Conservation (phyloP, 2,113 vertebrate species). For the Gracilinanus agilis region DNA sequence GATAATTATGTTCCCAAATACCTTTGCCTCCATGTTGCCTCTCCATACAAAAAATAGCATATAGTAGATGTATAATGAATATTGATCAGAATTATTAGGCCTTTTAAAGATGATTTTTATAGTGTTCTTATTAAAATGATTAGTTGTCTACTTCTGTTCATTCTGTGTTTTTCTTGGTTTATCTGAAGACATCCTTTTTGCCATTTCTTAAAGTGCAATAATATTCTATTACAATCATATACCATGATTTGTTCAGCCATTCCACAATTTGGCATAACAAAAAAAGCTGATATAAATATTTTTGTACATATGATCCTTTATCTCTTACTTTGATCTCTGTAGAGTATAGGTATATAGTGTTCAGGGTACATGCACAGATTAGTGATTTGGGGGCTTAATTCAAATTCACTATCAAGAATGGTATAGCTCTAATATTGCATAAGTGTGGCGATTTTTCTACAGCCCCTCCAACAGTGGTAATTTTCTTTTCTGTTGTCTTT, state of each 20-base stretch:
- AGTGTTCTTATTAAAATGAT: neutral
- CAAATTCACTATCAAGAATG: neutral
- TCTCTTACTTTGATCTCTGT: neutral
- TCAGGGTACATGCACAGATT: neutral
- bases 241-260: neutral
- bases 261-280: neutral
- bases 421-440: neutral
- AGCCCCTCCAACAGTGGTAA: neutral
- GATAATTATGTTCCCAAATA: neutral
- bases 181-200: neutral
- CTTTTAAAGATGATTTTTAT: neutral
- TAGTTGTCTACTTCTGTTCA: neutral
- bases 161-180: neutral
- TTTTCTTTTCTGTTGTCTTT: neutral
- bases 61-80: neutral
- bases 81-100: neutral
- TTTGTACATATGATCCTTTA: neutral
- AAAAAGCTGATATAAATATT: neutral
- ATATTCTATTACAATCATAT: neutral
- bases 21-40: neutral
- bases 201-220: neutral
- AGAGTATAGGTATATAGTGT: neutral
- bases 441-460: neutral
- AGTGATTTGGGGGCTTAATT: neutral
- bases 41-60: accelerated